A percentile compares a stretch with the other conserved stretches of the same genome.
Evolutionary conservation across 1,140 invertebrate species (phyloP).

Genomic region (Teleopsis dalmanni): DNA sequence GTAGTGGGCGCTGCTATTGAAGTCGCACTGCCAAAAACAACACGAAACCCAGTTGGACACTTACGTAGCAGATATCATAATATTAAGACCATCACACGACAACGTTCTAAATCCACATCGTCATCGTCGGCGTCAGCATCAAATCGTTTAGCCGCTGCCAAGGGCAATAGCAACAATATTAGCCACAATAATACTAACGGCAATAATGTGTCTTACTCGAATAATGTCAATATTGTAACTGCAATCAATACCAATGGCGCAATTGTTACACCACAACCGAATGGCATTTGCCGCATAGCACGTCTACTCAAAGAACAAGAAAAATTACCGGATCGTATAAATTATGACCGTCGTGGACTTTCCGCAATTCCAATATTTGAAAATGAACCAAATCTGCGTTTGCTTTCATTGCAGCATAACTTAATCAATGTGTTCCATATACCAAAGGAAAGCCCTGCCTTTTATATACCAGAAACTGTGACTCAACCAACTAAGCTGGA

Average conservation of each 20-base stretch:
- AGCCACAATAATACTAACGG: not conserved
- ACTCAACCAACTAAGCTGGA: not conserved
- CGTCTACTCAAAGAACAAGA: conserved; percentile 61
- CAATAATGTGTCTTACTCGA: no score
- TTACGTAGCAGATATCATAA: conserved; percentile 15
- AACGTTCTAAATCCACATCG: conserved; percentile 38
- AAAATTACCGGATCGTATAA: conserved; percentile 67
- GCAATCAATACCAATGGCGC: conserved; percentile 29
- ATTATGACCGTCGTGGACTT: conserved; percentile 66
- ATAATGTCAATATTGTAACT: no score
- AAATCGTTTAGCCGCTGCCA: conserved; percentile 19
- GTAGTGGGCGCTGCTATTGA: not conserved
- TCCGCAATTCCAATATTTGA: conserved; percentile 70
- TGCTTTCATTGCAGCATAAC: conserved; percentile 87
- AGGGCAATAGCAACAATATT: conserved; percentile 12
- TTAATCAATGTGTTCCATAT: conserved; percentile 64
- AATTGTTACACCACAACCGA: conserved; percentile 33
- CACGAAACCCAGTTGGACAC: not conserved
- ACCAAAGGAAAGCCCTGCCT: conserved; percentile 35
- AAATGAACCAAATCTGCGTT: conserved; percentile 66
- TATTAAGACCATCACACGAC: conserved; percentile 22
- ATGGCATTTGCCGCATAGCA: conserved; percentile 51
- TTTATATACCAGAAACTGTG: conserved; percentile 1
- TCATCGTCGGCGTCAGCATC: conserved; percentile 29
- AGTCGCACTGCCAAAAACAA: not conserved